Base-by-base conservation (phyloP, 2,113 vertebrate genomes). In the Pseudopipra pipra region DNA sequence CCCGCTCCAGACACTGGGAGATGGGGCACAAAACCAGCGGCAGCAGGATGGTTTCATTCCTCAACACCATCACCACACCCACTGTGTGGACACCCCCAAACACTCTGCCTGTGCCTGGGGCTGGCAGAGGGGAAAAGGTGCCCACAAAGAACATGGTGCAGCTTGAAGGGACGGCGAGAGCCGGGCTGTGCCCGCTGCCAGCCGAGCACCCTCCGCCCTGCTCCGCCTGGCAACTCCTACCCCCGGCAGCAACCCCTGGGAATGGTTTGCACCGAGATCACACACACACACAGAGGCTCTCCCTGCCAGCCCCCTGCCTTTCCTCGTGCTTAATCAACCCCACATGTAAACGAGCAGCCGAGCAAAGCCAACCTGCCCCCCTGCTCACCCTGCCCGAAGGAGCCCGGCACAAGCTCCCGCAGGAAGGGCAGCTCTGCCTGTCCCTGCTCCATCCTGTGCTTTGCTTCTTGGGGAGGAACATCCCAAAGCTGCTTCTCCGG, bases 41-140 rank as follows among this genome's bases (percentile, higher is more conserved):
- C 0, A 0, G 12, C 11, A 2, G 75, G 55, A 30, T 0, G 2
- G 15, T 22, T 71, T 27, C 22, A 21, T 1, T 9, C 51, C 71
- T 27, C 2, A 2, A 3, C 23, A 9, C 8, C 1, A 0, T 41
- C 39, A 25, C 27, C 59, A 12, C 18, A 1, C 2, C 3, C 31
- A 8, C 11, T 0, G 1, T 12, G 6, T 5, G 28, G 49, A 33
- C 28, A 12, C 2, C 35, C 55, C 77, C 10, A 0, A 13, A 17
- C 3, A 17, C 79, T 47, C 51, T 27, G 46, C 59, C 5, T 4
- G 19, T 0, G 0, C 18, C 71, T 63, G 14, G 9, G 49, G 14
- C 37, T 18, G 37, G 28, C 0, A 16, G 27, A 5, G 7, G 37
- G n/a, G 55, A 22, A 10, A 62, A 81, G 19, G 12, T 49, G 33